Percentiles rank a stretch among this genome's conserved stretches.
phyloP scores from a whole-genome alignment of 2,113 vertebrate species.

The Calyptommatus sinebrachiatus region DNA sequence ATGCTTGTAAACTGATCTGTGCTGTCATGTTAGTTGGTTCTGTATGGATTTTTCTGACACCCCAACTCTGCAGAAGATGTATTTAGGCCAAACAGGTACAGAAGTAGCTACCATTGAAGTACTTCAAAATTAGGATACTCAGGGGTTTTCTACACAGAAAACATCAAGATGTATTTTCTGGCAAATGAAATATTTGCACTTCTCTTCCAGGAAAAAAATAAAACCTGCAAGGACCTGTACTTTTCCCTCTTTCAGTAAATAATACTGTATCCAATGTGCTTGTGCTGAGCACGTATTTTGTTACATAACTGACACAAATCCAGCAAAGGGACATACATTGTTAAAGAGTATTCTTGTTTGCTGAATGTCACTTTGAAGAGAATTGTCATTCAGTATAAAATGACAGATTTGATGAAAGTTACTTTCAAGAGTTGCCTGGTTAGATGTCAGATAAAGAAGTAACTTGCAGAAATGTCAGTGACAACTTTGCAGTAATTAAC shows the following conservation, averaged over 20 bases:
- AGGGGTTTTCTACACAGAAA: no score
- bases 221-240: background rate
- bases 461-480: background rate
- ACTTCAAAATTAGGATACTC: no score
- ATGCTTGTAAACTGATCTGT: no score
- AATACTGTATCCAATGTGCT: background rate
- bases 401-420: constrained; percentile 10
- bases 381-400: background rate
- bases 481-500: background rate
- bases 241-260: background rate
- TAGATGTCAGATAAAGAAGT: background rate
- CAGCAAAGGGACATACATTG: background rate
- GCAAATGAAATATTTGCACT: background rate
- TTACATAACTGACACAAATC: constrained; percentile 15
- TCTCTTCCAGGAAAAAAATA: constrained; percentile 16
- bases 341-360: constrained; percentile 4
- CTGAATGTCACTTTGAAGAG: background rate
- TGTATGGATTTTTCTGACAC: no score
- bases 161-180: background rate
- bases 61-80: no score
- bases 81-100: no score
- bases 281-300: constrained; percentile 1
- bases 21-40: no score
- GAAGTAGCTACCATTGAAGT: no score
- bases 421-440: background rate